Base-by-base conservation (phyloP, 2,888 invertebrate genomes). In the Hydriomena furcata region DNA sequence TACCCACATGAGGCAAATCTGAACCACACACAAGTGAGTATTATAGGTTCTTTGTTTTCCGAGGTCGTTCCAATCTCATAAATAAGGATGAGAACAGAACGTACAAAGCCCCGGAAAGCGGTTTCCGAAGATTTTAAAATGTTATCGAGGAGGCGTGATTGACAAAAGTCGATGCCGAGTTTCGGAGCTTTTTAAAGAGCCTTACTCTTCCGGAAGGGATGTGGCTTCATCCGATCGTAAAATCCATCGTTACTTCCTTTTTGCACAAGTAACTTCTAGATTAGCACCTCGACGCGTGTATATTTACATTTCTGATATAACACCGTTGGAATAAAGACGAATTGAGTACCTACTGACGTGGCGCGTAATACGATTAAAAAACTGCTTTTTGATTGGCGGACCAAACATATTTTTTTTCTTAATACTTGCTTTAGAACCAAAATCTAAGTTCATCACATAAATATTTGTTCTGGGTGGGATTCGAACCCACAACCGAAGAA, bases 91-190 rank as follows among this genome's bases (percentile, higher is more conserved):
- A 79, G 71, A 66, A 60, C 23, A 61, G 65, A 46, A 55, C 59
- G 61, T 65, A 71, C 72, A 74, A 71, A 59, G 63, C 50, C 50
- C 50, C 49, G 54, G 61, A 27, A 71, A 65, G 63, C 56, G 57
- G 63, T 62, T 63, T 64, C 68, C 59, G 65, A 73, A 64, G 69
- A 78, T 75, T 79, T 81, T 74, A 76, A 79, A 79, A 76, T 71
- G 70, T 77, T 77, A 76, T 77, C 71, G 65, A 57, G 58, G 61
- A 52, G 69, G 65, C 68, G 72, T 78, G 81, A 79, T 76, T 80
- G 79, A 76, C 75, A 71, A 76, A 73, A 76, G 67, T 64, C 52
- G 57, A 66, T 40, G 25, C 28, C 23, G 21, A 42, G 37, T 42
- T 52, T 42, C 11, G 34, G 38, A 47, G 47, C 42, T 23, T 36